Percentiles rank a stretch among this genome's conserved stretches.
phyloP scores from a whole-genome alignment of 2,888 invertebrate species.

The Melanostoma scalare region DNA sequence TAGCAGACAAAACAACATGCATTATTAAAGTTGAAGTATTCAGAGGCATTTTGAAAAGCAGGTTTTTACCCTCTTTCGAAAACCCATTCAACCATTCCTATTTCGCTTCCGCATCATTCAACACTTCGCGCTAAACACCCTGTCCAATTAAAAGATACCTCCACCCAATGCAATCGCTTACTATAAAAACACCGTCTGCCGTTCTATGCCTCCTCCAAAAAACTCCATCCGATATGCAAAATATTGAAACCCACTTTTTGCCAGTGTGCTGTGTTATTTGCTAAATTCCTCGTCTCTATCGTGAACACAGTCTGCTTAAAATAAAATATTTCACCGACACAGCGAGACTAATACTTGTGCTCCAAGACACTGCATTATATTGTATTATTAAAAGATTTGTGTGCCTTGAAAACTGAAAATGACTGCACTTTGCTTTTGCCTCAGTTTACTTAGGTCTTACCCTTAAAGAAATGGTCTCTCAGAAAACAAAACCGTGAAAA shows the following conservation, averaged over 20 bases:
- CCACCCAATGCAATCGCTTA: background rate
- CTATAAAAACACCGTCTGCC: background rate
- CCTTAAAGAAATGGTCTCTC: conserved; percentile 1
- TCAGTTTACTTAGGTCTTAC: background rate
- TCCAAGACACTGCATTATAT: conserved; percentile 2
- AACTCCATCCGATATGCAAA: conserved; percentile 5
- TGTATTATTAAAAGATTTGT: conserved; percentile 48
- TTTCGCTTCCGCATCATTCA: no score
- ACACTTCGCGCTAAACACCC: background rate
- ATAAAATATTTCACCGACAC: background rate
- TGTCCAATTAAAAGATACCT: background rate
- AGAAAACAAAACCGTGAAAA: no score
- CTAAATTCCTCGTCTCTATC: conserved; percentile 3
- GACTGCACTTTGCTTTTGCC: conserved; percentile 24
- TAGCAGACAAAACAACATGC: no score
- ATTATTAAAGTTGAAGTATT: no score
- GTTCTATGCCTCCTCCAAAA: background rate
- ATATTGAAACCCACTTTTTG: conserved; percentile 2
- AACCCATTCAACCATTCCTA: no score
- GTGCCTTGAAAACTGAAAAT: conserved; percentile 2
- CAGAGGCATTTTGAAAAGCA: no score
- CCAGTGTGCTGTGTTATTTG: background rate
- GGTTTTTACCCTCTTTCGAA: no score
- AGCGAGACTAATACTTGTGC: background rate
- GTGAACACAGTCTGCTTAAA: background rate